Conservation (phyloP, 1,140 invertebrate genomes). For the Atopsyche davidsoni region DNA sequence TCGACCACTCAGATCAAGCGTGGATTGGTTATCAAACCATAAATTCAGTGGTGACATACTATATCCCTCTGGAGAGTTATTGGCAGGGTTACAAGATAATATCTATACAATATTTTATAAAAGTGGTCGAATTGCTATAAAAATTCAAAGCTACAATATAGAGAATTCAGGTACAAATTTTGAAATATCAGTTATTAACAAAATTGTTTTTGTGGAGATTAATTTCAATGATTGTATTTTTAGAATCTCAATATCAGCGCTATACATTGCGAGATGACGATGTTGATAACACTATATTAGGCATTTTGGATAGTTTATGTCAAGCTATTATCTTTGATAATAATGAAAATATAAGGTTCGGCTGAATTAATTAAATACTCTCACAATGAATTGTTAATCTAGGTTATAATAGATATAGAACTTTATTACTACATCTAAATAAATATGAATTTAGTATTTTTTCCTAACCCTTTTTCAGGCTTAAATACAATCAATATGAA, state of each 20-base stretch:
- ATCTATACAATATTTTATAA: conserved; percentile 9
- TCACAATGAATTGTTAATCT: background rate
- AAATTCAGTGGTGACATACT: conserved; percentile 7
- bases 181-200: background rate
- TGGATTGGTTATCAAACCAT: conserved; percentile 9
- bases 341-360: conserved; percentile 11
- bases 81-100: conserved; percentile 8
- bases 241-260: background rate
- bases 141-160: background rate
- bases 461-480: conserved; percentile 1
- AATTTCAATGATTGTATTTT: background rate
- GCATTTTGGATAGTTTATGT: conserved; percentile 14
- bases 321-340: conserved; percentile 13
- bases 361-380: background rate
- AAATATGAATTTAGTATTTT: background rate
- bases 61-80: background rate
- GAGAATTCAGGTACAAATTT: background rate
- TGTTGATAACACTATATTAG: background rate
- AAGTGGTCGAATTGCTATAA: conserved; percentile 7
- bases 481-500: conserved; percentile 16
- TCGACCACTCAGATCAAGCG: background rate
- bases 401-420: background rate
- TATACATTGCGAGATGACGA: conserved; percentile 4
- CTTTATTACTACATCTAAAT: background rate
- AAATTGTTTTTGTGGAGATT: background rate